Percentiles rank a stretch among this genome's conserved stretches.
phyloP scores from a whole-genome alignment of 1,140 invertebrate species.

The Oryzaephilus surinamensis region DNA sequence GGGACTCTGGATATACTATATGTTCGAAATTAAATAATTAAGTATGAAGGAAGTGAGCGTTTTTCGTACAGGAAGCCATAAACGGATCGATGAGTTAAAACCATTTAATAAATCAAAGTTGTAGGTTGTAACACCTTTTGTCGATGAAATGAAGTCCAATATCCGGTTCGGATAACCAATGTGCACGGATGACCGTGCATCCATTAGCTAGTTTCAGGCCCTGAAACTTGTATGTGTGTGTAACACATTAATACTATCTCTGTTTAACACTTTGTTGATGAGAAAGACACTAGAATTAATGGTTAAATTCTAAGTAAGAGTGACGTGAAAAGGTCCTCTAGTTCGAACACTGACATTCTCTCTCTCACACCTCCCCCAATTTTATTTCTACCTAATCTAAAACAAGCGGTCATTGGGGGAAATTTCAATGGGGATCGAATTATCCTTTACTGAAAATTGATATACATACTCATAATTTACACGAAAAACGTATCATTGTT shows the following conservation, averaged over 20 bases:
- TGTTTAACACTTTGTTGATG: neutral
- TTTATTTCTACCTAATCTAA: constrained; percentile 9
- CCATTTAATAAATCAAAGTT: constrained; percentile 22
- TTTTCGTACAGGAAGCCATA: constrained; percentile 18
- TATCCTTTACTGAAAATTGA: constrained; percentile 7
- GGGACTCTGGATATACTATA: too few species aligned
- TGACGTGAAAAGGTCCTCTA: constrained; percentile 11
- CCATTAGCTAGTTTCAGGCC: constrained; percentile 13
- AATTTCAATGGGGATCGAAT: constrained; percentile 9
- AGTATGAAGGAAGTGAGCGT: constrained; percentile 9
- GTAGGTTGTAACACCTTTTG: constrained; percentile 21
- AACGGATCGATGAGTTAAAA: constrained; percentile 14
- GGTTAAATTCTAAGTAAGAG: constrained; percentile 6
- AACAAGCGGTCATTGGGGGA: constrained; percentile 9
- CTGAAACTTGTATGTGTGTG: constrained; percentile 10
- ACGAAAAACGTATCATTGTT: constrained; percentile 5
- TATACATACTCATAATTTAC: constrained; percentile 8
- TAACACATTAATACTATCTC: constrained; percentile 4
- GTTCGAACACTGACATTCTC: constrained; percentile 4
- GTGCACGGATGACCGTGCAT: constrained; percentile 10
- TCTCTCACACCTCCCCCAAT: too few species aligned
- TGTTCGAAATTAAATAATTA: too few species aligned
- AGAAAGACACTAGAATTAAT: constrained; percentile 10
- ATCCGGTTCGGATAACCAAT: constrained; percentile 19
- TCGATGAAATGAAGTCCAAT: constrained; percentile 21